These are phyloP conservation scores for Phataginus tetradactyla DNA, from an alignment of 2,797 vertebrate species.

Conservation along the genomic window DNA sequence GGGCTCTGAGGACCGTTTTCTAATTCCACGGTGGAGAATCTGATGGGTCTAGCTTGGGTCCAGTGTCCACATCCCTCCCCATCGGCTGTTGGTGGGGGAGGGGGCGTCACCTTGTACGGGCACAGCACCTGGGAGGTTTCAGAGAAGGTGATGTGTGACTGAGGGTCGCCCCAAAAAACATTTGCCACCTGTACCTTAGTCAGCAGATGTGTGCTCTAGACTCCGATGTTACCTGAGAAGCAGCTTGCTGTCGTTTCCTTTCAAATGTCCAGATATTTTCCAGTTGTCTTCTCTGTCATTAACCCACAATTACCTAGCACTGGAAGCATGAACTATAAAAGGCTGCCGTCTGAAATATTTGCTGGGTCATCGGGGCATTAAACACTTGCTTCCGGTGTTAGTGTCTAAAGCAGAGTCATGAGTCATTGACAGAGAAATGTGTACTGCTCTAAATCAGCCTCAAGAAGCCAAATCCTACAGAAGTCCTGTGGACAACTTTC, in stretches of 20 bases:
- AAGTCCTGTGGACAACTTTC: neutral
- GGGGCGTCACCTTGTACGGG: neutral
- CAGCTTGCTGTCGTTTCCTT: neutral
- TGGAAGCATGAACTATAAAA: neutral
- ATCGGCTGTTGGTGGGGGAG: neutral
- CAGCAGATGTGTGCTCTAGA: neutral
- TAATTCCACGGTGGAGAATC: neutral
- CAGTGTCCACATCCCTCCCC: neutral
- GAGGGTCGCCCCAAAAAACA: neutral
- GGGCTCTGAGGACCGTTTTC: neutral
- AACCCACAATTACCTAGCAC: neutral
- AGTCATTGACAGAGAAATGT: slow-evolving; percentile 24
- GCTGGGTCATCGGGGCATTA: slow-evolving; percentile 51
- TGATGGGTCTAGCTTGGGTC: too few species aligned
- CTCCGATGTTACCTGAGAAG: neutral
- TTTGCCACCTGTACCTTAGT: neutral
- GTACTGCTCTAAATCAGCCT: neutral
- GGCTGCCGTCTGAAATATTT: slow-evolving; percentile 6
- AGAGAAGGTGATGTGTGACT: neutral
- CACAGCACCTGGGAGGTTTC: neutral
- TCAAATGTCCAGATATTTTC: slow-evolving; percentile 33
- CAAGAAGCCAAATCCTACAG: slow-evolving; percentile 1
- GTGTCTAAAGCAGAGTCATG: neutral
- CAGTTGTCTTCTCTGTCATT: slow-evolving; percentile 38
- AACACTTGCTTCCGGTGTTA: slow-evolving; percentile 58